Conservation (phyloP, 2,113 vertebrate species). For the Ochotona curzoniae region DNA sequence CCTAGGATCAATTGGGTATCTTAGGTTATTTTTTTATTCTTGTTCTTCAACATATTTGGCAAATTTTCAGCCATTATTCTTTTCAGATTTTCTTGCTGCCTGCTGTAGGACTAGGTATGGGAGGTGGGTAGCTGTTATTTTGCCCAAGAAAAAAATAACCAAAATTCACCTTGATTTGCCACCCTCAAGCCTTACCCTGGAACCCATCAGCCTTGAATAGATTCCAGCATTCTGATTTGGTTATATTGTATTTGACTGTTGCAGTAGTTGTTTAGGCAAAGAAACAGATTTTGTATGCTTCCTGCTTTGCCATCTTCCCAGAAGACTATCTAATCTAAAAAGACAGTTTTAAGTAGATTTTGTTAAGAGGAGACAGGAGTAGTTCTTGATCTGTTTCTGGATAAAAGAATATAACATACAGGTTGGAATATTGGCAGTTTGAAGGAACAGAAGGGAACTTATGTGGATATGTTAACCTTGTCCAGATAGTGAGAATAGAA, state of each 20-base stretch:
- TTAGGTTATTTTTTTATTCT: background rate
- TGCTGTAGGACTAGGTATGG: background rate
- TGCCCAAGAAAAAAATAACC: background rate
- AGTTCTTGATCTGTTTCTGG: slow-evolving; percentile 22
- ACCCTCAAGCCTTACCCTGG: background rate
- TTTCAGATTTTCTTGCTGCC: background rate
- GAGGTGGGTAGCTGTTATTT: background rate
- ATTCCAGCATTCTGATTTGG: slow-evolving; percentile 6
- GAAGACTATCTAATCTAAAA: background rate
- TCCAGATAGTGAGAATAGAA: slow-evolving; percentile 49
- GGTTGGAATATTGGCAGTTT: background rate
- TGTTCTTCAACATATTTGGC: background rate
- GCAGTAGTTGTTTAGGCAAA: background rate
- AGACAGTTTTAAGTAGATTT: background rate
- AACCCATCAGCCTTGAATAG: background rate
- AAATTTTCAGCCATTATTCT: background rate
- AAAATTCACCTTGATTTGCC: background rate
- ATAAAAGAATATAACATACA: slow-evolving; percentile 31
- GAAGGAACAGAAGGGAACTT: background rate
- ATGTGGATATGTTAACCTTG: background rate
- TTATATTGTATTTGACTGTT: background rate
- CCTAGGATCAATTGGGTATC: background rate
- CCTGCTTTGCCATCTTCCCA: background rate
- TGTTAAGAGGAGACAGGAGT: slow-evolving; percentile 32
- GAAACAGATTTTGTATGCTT: background rate